Base-by-base conservation (phyloP, 1,140 invertebrate species). In the Penaeus japonicus region DNA sequence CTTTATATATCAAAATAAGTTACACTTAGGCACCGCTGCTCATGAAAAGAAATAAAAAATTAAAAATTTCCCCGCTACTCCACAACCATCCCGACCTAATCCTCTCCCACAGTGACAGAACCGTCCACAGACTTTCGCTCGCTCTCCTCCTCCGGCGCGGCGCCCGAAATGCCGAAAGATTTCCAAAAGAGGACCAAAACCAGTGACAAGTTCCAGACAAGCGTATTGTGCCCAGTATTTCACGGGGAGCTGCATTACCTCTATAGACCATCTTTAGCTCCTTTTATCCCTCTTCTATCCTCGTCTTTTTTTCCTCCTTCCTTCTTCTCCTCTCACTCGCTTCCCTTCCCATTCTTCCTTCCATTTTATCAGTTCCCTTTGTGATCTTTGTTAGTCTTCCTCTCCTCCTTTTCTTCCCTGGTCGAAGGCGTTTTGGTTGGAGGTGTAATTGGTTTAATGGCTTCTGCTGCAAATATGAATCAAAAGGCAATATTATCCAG, bases 191-290 rank as follows among this genome's bases (percentile, higher is more conserved):
- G 55, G 15, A 35, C 65, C 30, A 87, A 75, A 55, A n/a, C 22
- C 27, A 54, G 10, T 27, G 86, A 80, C 4, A 57, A 75, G 30
- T n/a, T 53, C 62, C 73, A 87, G 86, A 87, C 79, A 75, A 83
- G 80, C 30, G 59, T 73, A 87, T 87, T 87, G 86, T 87, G 75
- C 75, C 57, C 79, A 73, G 86, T 73, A 87, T 87, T 87, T 87
- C 86, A 87, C 86, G 86, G 86, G 55, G 80, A 87, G 82, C 86
- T 87, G 86, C 86, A 87, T 87, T 87, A 87, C 80, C n/a, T 87
- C 79, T 82, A 87, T 87, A 54, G 86, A 30, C 86, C 79, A 73
- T 87, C 79, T 81, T 87, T 87, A 73, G 62, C 78, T 82, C 65
- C 73, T 70, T 86, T 86, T 86, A 86, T 86, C 73, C 55, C 55